phyloP scores from a whole-genome alignment of 2,888 invertebrate genomes.

The Ectobius pallidus region DNA sequence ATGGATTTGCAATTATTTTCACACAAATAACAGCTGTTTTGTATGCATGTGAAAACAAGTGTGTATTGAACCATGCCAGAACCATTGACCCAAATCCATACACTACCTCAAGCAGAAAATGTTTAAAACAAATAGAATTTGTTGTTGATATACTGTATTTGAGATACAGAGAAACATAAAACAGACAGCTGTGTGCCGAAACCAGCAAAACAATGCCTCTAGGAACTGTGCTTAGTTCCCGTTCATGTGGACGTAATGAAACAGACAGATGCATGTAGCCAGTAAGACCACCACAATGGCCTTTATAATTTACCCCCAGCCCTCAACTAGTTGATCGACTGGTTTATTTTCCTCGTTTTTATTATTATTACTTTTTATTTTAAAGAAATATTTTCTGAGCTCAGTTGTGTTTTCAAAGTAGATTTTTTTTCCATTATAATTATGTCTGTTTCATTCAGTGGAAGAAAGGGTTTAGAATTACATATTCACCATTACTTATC shows the following conservation, averaged over 20 bases:
- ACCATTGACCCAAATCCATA: slow-evolving; percentile 29
- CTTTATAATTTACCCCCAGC: background rate
- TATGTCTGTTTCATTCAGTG: slow-evolving; percentile 25
- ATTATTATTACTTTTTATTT: slow-evolving; percentile 9
- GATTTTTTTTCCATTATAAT: slow-evolving; percentile 1
- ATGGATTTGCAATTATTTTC: too few species aligned
- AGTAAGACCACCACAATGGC: background rate
- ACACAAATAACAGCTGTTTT: background rate
- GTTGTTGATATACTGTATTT: slow-evolving; percentile 21
- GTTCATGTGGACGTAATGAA: background rate
- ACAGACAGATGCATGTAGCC: background rate
- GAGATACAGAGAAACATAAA: background rate
- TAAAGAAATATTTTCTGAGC: slow-evolving; percentile 4
- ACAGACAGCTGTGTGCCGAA: background rate
- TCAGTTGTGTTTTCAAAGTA: slow-evolving; percentile 14
- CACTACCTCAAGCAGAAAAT: slow-evolving; percentile 36
- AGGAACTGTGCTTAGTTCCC: background rate
- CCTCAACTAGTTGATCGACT: slow-evolving; percentile 11
- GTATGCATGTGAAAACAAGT: background rate
- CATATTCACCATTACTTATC: slow-evolving; percentile 12
- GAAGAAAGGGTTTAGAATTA: slow-evolving; percentile 16
- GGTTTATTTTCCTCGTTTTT: slow-evolving; percentile 17
- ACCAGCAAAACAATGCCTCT: background rate
- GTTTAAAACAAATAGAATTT: slow-evolving; percentile 20
- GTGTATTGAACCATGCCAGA: slow-evolving; percentile 27